Evolutionary conservation across 2,888 invertebrate genomes (phyloP).

Genomic region (Nemotelus pantherinus): DNA sequence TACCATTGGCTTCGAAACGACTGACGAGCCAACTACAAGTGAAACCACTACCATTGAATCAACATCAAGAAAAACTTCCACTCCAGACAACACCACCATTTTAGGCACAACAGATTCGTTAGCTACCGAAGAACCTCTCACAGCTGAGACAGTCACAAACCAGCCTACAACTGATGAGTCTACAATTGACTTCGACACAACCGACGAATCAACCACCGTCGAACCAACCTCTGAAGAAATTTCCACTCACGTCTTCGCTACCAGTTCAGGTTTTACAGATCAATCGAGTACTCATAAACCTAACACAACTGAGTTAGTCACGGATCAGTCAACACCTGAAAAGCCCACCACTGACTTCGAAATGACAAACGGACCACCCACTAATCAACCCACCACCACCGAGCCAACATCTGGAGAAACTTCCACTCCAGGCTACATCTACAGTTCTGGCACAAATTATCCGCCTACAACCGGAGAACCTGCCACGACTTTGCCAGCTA

Average conservation of each 20-base stretch:
- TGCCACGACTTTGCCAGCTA: background rate
- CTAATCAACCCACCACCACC: background rate
- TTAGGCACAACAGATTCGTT: too few relatives aligned
- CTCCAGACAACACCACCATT: background rate
- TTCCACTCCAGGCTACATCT: background rate
- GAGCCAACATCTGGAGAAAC: background rate
- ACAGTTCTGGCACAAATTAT: background rate
- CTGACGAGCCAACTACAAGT: background rate
- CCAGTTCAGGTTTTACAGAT: too few relatives aligned
- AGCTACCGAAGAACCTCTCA: background rate
- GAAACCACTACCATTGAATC: background rate
- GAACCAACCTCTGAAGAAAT: too few relatives aligned
- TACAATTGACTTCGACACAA: too few relatives aligned
- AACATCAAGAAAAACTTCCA: background rate
- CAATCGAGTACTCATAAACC: too few relatives aligned
- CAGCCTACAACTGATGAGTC: too few relatives aligned
- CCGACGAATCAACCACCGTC: too few relatives aligned
- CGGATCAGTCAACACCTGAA: background rate
- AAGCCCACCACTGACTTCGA: background rate
- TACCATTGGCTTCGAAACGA: background rate
- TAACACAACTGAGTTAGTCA: too few relatives aligned
- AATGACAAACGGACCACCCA: background rate
- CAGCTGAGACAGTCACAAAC: background rate
- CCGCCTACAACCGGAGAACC: background rate
- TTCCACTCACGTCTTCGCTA: too few relatives aligned